Base-by-base conservation (phyloP, 2,888 invertebrate species). In the Harpalus rubripes region DNA sequence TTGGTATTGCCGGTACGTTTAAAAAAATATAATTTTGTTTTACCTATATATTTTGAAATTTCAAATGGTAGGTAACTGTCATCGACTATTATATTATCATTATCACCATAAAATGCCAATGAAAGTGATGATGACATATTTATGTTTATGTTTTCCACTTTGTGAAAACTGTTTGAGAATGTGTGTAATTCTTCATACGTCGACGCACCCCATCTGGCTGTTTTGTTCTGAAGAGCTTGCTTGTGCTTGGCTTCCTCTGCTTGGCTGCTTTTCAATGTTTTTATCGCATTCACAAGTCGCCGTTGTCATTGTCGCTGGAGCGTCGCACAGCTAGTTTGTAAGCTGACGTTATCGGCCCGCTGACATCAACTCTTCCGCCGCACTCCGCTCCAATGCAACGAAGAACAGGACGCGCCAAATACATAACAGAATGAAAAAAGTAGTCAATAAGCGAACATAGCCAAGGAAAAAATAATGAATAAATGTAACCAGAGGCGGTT, bases 211-310 rank as follows among this genome's bases (percentile, higher is more conserved):
- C 10, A 52, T 18, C 59, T 61, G 22, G 72, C 44, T 74, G 72
- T 74, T 16, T 74, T 74, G 72, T 74, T 74, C 72, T 44, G 18
- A 32, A 68, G 16, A 41, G 72, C 22, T 32, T 32, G 32, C 32
- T 32, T 32, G 32, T 32, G 32, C 32, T 22, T 32, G 8, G 16
- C 16, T 74, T 74, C 72, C 72, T 74, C 41, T 74, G 72, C 72
- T 44, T 44, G 16, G 16, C 44, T 16, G 72, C 72, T 44, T 74
- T 74, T 74, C 72, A 74, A 74, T 74, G 72, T 74, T 74, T 74
- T 74, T 74, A 74, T 74, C 72, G 72, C 72, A 74, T 74, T 74
- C 72, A 74, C 72, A 74, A 44, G 72, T 74, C 41, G 44, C 18
- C 6, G 22, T 26, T 26, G 63, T 59, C 59, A 18, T 26, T 18